These are phyloP conservation scores for Lontra canadensis DNA, from an alignment of 2,113 vertebrate genomes.

Conservation along the genomic window DNA sequence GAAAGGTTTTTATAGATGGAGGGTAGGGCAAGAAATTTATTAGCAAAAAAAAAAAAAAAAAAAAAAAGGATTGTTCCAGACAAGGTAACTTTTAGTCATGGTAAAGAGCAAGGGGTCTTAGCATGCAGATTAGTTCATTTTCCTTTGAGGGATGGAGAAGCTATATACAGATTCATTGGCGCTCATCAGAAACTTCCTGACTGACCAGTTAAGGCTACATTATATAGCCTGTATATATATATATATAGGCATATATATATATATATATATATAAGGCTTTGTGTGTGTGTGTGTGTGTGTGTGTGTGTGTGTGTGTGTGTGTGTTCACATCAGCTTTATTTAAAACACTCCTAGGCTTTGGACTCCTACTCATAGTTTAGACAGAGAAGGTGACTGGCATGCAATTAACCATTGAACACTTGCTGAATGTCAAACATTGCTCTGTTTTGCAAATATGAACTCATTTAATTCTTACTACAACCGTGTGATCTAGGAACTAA, in stretches of 20 bases:
- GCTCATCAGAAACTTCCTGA: background rate
- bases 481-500: background rate
- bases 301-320: too few relatives aligned
- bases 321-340: constrained; percentile 47
- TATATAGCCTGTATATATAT: background rate
- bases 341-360: constrained; percentile 39
- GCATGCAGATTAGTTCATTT: background rate
- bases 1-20: background rate
- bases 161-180: background rate
- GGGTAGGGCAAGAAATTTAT: background rate
- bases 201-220: background rate
- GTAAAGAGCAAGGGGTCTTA: background rate
- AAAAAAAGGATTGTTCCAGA: background rate
- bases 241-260: too few relatives aligned
- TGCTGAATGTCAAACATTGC: background rate
- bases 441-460: background rate
- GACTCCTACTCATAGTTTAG: constrained; percentile 30
- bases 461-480: background rate
- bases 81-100: background rate
- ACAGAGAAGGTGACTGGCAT: constrained; percentile 35
- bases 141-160: background rate
- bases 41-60: background rate
- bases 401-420: background rate
- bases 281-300: background rate
- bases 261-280: too few relatives aligned